These are phyloP conservation scores for Zophobas atratus DNA, from an alignment of 1,140 invertebrate species.

Conservation along the genomic window DNA sequence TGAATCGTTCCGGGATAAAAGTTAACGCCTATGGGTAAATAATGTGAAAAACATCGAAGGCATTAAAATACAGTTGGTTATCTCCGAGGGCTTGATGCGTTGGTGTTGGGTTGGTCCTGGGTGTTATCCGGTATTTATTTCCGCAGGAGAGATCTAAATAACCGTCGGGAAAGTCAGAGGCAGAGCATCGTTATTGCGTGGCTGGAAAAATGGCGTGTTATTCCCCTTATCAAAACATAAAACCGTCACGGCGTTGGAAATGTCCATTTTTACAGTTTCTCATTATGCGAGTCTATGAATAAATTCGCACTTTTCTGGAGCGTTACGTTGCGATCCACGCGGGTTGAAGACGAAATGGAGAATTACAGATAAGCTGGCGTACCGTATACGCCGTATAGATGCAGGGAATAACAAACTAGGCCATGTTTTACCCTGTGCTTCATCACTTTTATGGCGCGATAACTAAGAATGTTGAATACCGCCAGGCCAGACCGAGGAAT, in stretches of 20 bases:
- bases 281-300: constrained; percentile 71
- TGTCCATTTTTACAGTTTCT: constrained; percentile 72
- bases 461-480: constrained; percentile 48
- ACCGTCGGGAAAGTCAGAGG: constrained; percentile 43
- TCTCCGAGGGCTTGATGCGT: constrained; percentile 21
- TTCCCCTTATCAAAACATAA: constrained; percentile 71
- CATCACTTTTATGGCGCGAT: constrained; percentile 61
- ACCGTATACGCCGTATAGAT: constrained; percentile 56
- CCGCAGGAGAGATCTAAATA: constrained; percentile 48
- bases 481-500: constrained; percentile 38
- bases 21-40: constrained; percentile 36
- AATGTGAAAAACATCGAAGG: constrained; percentile 37
- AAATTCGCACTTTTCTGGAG: constrained; percentile 70
- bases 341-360: constrained; percentile 61
- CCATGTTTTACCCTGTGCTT: constrained; percentile 62
- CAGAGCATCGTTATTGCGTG: constrained; percentile 55
- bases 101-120: constrained; percentile 27
- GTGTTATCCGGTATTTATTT: constrained; percentile 48
- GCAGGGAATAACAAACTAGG: constrained; percentile 64
- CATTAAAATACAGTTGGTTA: constrained; percentile 25
- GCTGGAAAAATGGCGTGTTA: constrained; percentile 65
- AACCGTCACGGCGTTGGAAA: constrained; percentile 67
- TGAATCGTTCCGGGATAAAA: constrained; percentile 23
- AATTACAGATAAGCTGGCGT: constrained; percentile 66
- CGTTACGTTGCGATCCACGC: constrained; percentile 59